Evolutionary conservation across 2,888 invertebrate genomes (phyloP), one percentile per base, ranked within the genome.

Genomic region (Cyrtodaria siliqua): DNA sequence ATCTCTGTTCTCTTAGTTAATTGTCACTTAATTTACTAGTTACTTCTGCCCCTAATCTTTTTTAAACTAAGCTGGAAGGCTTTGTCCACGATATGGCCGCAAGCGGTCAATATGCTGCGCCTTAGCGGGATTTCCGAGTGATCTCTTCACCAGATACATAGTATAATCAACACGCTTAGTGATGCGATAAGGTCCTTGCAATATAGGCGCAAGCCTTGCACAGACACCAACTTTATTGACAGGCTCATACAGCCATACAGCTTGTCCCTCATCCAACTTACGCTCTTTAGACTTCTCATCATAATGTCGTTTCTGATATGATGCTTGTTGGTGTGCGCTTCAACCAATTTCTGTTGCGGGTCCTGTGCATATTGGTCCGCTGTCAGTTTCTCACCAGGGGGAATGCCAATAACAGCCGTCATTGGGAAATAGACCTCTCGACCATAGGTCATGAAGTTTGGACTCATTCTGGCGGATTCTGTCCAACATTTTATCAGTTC

Each of bases 361-460:
- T 64, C 56, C 42, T 70, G 74, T 20, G 62, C 29, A 6, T 44
- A 6, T 29, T 40, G 44, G 14, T 27, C 59, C 2, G 26, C 16
- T 42, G 53, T 40, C 9, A 75, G 50, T 14, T 44, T 29, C 18
- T 44, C n/a, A 12, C 70, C 66, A 71, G 40, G n/a, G 1, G 73
- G 67, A 16, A 42, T 16, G 23, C 55, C 55, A 29, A 59, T 70
- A 4, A 70, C n/a, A n/a, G 70, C 70, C 49, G 78, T 61, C 23
- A 81, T 16, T 14, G 82, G 83, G 2, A 85, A 52, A 1, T 24
- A 52, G 4, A 81, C 44, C 12, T 86, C 79, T 6, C 75, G 27
- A 8, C 72, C 72, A 14, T 74, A 33, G 16, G 56, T 63, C 57
- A 79, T 56, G 40, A 44, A 44, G 38, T 77, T 83, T 9, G 86